These are phyloP conservation scores for Athetis lepigone DNA, from an alignment of 2,888 invertebrate genomes.

Conservation along the genomic window DNA sequence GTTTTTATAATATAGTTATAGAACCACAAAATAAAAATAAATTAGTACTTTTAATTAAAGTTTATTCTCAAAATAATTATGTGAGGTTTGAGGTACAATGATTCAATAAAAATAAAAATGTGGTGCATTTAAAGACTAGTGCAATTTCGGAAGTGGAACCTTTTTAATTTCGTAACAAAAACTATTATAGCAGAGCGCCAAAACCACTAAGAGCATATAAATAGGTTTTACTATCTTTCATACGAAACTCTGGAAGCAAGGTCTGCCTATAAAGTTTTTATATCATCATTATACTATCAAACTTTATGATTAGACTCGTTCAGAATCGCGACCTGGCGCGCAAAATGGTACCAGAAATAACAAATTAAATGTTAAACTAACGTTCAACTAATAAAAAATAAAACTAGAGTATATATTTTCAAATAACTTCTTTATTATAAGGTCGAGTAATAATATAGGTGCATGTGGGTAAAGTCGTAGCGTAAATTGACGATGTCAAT, in stretches of 20 bases:
- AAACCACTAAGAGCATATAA: conserved; percentile 58
- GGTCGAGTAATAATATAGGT: no score
- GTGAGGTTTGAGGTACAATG: background rate
- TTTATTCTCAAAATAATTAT: background rate
- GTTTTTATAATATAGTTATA: no score
- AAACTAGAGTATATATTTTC: conserved; percentile 26
- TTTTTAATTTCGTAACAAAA: conserved; percentile 46
- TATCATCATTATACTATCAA: conserved; percentile 69
- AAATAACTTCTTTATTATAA: no score
- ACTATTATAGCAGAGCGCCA: conserved; percentile 27
- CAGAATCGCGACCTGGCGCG: conserved; percentile 59
- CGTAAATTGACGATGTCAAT: conserved; percentile 36
- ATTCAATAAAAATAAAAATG: conserved; percentile 8
- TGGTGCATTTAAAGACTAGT: background rate
- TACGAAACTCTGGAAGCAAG: conserved; percentile 58
- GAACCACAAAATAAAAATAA: no score
- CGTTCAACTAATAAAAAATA: conserved; percentile 28
- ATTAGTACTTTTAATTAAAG: no score
- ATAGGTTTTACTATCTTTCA: conserved; percentile 62
- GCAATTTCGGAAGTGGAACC: conserved; percentile 11
- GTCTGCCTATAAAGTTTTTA: conserved; percentile 68
- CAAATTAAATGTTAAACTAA: conserved; percentile 53
- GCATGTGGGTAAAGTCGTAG: conserved; percentile 17
- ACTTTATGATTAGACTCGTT: conserved; percentile 67
- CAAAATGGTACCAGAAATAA: conserved; percentile 50